These are phyloP conservation scores for Sitta carolinensis DNA, from an alignment of 2,797 vertebrate species.

Conservation along the genomic window DNA sequence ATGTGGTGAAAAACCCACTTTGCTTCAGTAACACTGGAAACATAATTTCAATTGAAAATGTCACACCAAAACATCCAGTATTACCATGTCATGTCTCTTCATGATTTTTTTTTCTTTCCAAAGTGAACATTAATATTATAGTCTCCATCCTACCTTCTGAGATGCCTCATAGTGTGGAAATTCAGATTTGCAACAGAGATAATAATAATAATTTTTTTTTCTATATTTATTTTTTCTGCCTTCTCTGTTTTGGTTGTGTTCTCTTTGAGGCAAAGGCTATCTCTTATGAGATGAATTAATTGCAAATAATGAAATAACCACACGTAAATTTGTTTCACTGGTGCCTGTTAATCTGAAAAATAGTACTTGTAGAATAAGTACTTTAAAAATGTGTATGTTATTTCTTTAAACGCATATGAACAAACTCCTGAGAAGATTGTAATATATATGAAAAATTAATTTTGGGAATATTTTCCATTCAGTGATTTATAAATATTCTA, in stretches of 20 bases:
- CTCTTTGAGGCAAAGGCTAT: neutral
- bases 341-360: neutral
- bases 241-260: neutral
- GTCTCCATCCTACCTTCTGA: neutral
- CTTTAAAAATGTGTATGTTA: neutral
- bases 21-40: neutral
- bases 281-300: neutral
- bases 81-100: neutral
- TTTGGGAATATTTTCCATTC: neutral
- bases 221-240: neutral
- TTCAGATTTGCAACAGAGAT: neutral
- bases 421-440: neutral
- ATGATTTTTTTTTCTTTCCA: neutral
- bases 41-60: neutral
- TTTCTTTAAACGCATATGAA: neutral
- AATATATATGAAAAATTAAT: neutral
- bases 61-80: neutral
- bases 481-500: neutral
- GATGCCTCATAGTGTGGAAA: neutral
- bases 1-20: neutral
- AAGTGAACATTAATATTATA: neutral
- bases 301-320: neutral
- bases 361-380: neutral
- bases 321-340: neutral
- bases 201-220: neutral